These are phyloP conservation scores for Amaurobius ferox DNA, from an alignment of 2,888 invertebrate genomes.

Conservation along the genomic window DNA sequence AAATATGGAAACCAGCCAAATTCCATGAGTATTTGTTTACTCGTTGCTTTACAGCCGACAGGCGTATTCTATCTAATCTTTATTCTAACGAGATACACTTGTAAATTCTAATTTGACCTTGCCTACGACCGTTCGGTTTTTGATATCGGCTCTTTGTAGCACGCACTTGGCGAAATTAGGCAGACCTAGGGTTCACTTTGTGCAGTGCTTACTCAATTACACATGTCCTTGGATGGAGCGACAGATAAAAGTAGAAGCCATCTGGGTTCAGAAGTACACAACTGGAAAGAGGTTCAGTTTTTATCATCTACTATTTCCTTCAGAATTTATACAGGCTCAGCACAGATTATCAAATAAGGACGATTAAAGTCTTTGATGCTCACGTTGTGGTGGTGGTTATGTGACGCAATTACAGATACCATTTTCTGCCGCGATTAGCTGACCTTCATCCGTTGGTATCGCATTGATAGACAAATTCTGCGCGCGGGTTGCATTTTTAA, in stretches of 20 bases:
- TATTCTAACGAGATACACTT: background rate
- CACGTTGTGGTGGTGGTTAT: background rate
- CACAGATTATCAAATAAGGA: conserved; percentile 22
- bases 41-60: background rate
- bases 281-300: conserved; percentile 7
- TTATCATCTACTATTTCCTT: conserved; percentile 14
- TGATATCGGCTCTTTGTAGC: background rate
- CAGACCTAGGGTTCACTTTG: background rate
- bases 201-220: conserved; percentile 26
- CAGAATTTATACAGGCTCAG: conserved; percentile 18
- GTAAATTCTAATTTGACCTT: conserved; percentile 19
- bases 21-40: background rate
- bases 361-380: conserved; percentile 28
- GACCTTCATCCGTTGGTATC: background rate
- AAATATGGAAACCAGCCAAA: conserved; percentile 3
- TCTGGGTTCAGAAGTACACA: conserved; percentile 14
- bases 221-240: conserved; percentile 20
- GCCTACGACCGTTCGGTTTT: background rate
- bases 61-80: conserved; percentile 3
- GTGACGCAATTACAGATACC: background rate
- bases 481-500: too few species aligned
- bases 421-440: background rate
- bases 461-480: background rate
- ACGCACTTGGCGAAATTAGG: background rate
- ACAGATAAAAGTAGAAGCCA: background rate